Evolutionary conservation across 2,888 invertebrate species (phyloP).

Genomic region (Parelbella ahira): DNA sequence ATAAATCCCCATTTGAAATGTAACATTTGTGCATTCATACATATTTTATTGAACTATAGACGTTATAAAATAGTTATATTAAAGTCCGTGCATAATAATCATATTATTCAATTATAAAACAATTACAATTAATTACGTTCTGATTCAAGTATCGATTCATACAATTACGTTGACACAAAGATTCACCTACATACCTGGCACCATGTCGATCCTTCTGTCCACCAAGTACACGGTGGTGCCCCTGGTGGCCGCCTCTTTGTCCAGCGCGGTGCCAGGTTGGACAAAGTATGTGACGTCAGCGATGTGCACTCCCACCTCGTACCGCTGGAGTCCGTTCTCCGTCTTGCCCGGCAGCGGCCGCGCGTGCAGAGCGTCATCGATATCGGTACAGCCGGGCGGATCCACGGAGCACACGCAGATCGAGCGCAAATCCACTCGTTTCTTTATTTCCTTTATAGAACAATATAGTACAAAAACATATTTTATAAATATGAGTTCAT

Average conservation of each 20-base stretch:
- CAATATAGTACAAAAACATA: no score
- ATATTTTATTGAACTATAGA: no score
- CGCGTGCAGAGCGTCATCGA: conserved; percentile 98
- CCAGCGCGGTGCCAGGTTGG: conserved; percentile 93
- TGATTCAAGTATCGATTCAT: no score
- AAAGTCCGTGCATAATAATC: no score
- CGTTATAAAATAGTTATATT: no score
- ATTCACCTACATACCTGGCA: conserved; percentile 79
- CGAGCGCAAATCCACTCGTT: conserved; percentile 91
- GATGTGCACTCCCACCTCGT: conserved; percentile 96
- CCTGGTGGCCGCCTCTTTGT: conserved; percentile 94
- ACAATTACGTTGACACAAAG: no score
- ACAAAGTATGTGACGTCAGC: conserved; percentile 99
- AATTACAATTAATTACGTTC: no score
- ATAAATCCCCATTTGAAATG: no score
- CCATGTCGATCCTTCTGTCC: conserved; percentile 95
- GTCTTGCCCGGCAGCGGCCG: conserved; percentile 83
- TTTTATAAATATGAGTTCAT: no score
- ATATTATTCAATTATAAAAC: no score
- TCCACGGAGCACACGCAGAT: conserved; percentile 96
- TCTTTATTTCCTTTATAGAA: conserved; percentile 88
- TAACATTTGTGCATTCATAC: no score
- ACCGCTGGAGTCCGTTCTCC: conserved; percentile 43
- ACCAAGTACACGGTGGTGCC: conserved; percentile 98
- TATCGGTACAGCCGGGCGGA: conserved; percentile 99